Evolutionary conservation across 2,797 vertebrate species (phyloP).

Genomic region (Smutsia gigantea): DNA sequence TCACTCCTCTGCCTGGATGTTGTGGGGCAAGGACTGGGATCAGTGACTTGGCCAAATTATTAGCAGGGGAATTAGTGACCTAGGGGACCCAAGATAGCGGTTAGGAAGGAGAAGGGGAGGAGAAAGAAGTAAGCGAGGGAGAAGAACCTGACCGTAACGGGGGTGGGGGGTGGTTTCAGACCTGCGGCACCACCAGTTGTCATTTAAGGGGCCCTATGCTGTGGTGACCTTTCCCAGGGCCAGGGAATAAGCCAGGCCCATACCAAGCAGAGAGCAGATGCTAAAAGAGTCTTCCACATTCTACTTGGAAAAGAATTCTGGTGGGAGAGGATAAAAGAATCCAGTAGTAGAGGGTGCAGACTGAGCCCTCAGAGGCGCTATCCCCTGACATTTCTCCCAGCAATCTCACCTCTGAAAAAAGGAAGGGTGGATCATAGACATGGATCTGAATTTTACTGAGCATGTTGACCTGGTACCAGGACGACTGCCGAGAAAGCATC

Average conservation of each 20-base stretch:
- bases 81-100: neutral
- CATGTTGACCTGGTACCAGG: neutral
- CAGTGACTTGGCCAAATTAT: neutral
- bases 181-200: neutral
- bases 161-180: neutral
- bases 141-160: neutral
- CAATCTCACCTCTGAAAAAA: neutral
- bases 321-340: neutral
- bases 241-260: neutral
- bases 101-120: neutral
- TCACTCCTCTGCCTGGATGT: neutral
- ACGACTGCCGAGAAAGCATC: too few species aligned
- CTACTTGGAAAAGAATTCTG: neutral
- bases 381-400: neutral
- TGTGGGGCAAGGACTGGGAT: neutral
- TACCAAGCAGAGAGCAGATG: neutral
- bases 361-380: neutral
- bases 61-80: neutral
- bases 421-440: neutral
- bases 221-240: neutral
- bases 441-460: neutral
- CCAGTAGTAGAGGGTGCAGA: neutral
- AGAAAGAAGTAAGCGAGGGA: neutral
- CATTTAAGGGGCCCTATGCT: neutral
- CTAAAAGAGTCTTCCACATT: neutral